phyloP scores from a whole-genome alignment of 2,888 invertebrate species.

The Sinelater perroti region DNA sequence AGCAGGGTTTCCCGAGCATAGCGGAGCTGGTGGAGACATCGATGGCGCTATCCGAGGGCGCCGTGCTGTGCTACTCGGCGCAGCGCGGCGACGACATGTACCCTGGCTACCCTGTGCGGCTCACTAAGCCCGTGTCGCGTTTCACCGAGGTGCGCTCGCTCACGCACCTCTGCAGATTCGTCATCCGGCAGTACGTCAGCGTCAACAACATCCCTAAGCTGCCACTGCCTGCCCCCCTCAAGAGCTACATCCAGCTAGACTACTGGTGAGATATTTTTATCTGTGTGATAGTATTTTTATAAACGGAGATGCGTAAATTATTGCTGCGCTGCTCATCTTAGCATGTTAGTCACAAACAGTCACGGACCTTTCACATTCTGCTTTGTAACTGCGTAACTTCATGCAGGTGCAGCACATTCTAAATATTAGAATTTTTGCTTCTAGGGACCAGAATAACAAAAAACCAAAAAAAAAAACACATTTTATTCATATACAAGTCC shows the following conservation, averaged over 20 bases:
- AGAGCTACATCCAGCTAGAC: constrained; percentile 64
- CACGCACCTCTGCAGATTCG: constrained; percentile 78
- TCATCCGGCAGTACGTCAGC: constrained; percentile 73
- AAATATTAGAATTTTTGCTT: background rate
- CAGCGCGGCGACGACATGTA: constrained; percentile 69
- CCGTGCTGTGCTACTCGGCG: constrained; percentile 77
- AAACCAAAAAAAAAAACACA: background rate
- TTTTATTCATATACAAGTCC: too few relatives aligned
- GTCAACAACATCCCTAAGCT: constrained; percentile 75
- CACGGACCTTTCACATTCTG: background rate
- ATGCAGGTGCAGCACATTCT: background rate
- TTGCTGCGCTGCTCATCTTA: constrained; percentile 7
- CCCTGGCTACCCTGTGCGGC: constrained; percentile 76
- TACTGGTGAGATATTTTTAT: constrained; percentile 24
- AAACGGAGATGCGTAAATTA: background rate
- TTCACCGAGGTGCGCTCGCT: constrained; percentile 76
- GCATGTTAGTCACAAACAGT: background rate
- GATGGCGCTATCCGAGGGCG: constrained; percentile 74
- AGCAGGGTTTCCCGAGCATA: constrained; percentile 67
- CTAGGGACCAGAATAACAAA: background rate
- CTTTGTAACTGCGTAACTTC: background rate
- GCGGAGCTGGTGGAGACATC: constrained; percentile 78
- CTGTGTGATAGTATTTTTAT: constrained; percentile 25
- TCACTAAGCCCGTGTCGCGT: constrained; percentile 78
- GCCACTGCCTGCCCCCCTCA: constrained; percentile 69